These are phyloP conservation scores for Nasonia vitripennis DNA, from an alignment of 1,140 invertebrate genomes.

Conservation along the genomic window DNA sequence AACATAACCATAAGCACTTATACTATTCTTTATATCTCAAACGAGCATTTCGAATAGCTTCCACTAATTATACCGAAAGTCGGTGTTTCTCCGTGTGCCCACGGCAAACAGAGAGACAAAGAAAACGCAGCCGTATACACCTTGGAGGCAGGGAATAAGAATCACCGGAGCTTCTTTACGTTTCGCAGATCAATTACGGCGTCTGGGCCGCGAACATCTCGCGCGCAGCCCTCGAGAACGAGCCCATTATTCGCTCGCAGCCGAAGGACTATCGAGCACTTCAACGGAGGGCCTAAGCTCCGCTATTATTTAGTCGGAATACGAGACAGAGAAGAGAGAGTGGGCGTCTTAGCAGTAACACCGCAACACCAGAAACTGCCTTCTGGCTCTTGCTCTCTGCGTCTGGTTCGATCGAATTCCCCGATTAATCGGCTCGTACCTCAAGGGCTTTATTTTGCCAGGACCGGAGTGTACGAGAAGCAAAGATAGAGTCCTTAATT, in stretches of 20 bases:
- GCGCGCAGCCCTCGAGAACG: conserved; percentile 19
- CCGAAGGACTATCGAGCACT: conserved; percentile 30
- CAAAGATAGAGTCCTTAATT: background rate
- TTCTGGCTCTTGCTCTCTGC: background rate
- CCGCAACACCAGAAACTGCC: conserved; percentile 15
- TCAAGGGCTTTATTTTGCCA: background rate
- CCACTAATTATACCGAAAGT: background rate
- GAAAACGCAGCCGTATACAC: background rate
- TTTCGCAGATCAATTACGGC: conserved; percentile 54
- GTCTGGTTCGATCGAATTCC: conserved; percentile 11
- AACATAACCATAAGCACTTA: no score
- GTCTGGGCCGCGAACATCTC: conserved; percentile 54
- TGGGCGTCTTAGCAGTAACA: background rate
- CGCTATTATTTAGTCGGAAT: conserved; percentile 31
- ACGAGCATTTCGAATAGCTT: background rate
- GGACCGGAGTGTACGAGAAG: background rate
- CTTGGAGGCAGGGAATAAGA: background rate
- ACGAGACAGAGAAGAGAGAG: background rate
- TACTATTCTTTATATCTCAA: no score
- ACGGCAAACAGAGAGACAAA: background rate
- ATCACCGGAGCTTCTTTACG: conserved; percentile 4
- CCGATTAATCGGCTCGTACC: conserved; percentile 21
- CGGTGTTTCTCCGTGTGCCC: background rate
- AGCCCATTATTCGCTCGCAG: conserved; percentile 40
- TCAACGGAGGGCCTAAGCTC: conserved; percentile 24